Conservation (phyloP, 2,113 vertebrate genomes). For the Zootoca vivipara region DNA sequence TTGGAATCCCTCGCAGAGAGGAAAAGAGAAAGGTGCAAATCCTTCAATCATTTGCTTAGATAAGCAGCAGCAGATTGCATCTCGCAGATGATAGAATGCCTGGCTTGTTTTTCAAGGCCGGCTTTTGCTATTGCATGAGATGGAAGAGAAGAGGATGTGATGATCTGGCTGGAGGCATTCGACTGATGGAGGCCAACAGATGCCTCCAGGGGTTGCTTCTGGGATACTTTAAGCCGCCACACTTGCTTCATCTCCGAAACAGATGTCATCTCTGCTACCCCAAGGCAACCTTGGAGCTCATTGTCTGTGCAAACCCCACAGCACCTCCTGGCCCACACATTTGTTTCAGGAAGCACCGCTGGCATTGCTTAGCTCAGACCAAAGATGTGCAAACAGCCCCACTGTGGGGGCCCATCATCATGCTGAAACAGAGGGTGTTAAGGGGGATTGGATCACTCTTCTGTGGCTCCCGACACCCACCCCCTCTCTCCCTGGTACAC, state of each 20-base stretch:
- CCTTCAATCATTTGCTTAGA: neutral
- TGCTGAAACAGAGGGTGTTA: neutral
- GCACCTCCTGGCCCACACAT: neutral
- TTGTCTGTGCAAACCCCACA: neutral
- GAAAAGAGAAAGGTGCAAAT: slow-evolving; percentile 1
- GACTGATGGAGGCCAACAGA: slow-evolving; percentile 21
- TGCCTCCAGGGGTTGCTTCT: slow-evolving; percentile 15
- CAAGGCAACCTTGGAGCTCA: neutral
- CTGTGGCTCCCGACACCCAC: neutral
- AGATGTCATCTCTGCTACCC: neutral
- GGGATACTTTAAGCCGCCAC: slow-evolving; percentile 11
- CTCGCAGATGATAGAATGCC: slow-evolving; percentile 15
- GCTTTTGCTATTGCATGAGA: slow-evolving; percentile 33
- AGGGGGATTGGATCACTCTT: neutral
- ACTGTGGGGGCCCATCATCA: neutral
- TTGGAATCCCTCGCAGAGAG: neutral
- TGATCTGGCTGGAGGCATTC: slow-evolving; percentile 25
- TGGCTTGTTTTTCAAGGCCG: slow-evolving; percentile 13
- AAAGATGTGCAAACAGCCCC: neutral
- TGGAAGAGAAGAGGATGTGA: slow-evolving; percentile 23
- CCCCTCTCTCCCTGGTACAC: fast-evolving
- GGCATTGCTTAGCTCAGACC: neutral
- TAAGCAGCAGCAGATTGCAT: slow-evolving; percentile 49
- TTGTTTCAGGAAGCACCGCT: neutral
- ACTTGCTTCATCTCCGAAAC: slow-evolving; percentile 22